Conservation (phyloP, 2,113 vertebrate species). For the Hipposideros armiger region DNA sequence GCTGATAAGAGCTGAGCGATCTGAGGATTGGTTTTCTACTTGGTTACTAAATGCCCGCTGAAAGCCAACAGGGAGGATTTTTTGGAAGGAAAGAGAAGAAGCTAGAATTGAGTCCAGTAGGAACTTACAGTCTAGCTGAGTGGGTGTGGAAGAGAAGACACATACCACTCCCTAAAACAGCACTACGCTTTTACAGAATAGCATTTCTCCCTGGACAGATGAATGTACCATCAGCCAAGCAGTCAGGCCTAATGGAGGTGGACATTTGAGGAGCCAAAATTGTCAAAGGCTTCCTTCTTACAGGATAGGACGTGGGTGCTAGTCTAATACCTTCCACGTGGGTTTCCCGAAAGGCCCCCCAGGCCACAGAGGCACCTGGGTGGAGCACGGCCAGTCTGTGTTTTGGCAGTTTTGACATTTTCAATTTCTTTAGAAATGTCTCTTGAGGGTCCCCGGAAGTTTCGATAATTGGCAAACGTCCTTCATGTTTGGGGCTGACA, state of each 20-base stretch:
- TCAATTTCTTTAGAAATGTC: not conserved
- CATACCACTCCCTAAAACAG: rapidly evolving
- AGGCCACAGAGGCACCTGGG: not conserved
- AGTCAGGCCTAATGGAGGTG: not conserved
- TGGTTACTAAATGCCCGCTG: not conserved
- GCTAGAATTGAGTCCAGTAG: not conserved
- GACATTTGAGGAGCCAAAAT: not conserved
- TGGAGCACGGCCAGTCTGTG: not conserved
- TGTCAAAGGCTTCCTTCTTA: not conserved
- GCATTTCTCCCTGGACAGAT: not conserved
- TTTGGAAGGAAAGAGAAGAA: not conserved
- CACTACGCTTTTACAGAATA: not conserved
- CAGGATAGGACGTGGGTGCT: not conserved
- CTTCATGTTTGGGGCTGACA: not conserved
- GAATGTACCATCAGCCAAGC: rapidly evolving
- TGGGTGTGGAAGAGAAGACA: not conserved
- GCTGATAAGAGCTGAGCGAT: not conserved
- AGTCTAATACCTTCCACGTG: not conserved
- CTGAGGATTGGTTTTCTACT: not conserved
- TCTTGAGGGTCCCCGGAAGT: not conserved
- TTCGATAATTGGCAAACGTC: not conserved
- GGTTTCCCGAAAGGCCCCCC: not conserved
- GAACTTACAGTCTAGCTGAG: not conserved
- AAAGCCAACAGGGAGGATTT: not conserved
- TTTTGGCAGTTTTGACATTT: not conserved